These are phyloP conservation scores for Macrotus californicus DNA, from an alignment of 2,113 vertebrate genomes.

Conservation along the genomic window DNA sequence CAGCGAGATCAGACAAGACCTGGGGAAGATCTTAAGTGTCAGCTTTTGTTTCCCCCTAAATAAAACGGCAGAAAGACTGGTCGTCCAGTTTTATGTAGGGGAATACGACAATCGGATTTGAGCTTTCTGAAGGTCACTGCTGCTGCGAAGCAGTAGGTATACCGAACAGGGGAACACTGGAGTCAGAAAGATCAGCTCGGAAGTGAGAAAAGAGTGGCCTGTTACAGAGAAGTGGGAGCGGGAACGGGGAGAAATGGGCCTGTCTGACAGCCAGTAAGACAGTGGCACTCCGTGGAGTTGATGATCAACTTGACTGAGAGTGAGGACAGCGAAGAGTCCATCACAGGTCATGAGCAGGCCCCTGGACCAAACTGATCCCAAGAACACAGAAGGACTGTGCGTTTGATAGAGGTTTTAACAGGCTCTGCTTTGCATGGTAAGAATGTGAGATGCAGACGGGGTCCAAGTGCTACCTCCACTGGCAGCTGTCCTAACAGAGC, in stretches of 20 bases:
- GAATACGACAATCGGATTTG: not conserved
- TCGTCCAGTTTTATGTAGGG: not conserved
- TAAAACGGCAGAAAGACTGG: not conserved
- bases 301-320: not conserved
- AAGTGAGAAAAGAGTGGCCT: not conserved
- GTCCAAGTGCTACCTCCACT: not conserved
- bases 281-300: not conserved
- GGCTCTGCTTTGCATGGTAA: not conserved
- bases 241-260: not conserved
- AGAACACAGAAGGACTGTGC: not conserved
- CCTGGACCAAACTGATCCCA: not conserved
- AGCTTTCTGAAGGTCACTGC: not conserved
- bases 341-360: not conserved
- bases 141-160: not conserved
- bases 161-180: not conserved
- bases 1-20: not conserved
- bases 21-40: not conserved
- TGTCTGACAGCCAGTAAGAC: not conserved
- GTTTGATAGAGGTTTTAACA: not conserved
- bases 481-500: not conserved
- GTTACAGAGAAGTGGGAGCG: not conserved
- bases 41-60: not conserved
- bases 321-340: not conserved
- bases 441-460: not conserved
- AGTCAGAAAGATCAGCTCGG: not conserved